Percentiles rank a stretch among this genome's conserved stretches.
phyloP scores from a whole-genome alignment of 2,113 vertebrate species.

The Siniperca knerii region DNA sequence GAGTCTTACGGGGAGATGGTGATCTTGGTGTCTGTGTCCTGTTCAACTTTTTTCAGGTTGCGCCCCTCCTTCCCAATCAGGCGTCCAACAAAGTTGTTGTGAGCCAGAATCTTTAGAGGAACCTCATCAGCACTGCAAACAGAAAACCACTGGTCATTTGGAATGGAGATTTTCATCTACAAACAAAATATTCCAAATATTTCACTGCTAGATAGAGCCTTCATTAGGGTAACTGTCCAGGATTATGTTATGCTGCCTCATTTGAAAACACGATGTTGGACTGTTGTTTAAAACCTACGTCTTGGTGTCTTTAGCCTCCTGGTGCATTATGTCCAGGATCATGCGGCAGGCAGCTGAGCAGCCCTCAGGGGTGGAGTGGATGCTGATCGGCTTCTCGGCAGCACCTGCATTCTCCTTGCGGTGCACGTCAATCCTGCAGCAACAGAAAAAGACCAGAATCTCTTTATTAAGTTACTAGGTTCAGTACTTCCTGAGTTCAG shows the following conservation, averaged over 20 bases:
- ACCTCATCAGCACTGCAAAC: conserved; percentile 91
- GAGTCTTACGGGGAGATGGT: conserved; percentile 94
- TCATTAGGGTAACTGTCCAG: not conserved
- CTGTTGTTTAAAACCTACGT: conserved; percentile 83
- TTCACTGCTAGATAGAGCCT: not conserved
- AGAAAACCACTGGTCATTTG: not conserved
- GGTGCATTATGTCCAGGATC: conserved; percentile 98
- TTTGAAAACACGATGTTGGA: not conserved
- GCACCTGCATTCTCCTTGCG: conserved; percentile 95
- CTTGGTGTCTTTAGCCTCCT: conserved; percentile 98
- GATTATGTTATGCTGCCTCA: too few relatives aligned
- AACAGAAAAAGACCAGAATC: not conserved
- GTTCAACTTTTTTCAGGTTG: conserved; percentile 96
- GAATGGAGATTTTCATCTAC: too few relatives aligned
- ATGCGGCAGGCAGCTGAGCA: conserved; percentile 94
- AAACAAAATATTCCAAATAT: not conserved
- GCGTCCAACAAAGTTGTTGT: conserved; percentile 97
- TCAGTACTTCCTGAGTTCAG: not conserved
- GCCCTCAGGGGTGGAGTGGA: conserved; percentile 95
- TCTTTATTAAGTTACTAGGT: not conserved
- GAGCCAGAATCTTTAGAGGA: conserved; percentile 95
- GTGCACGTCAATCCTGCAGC: conserved; percentile 92
- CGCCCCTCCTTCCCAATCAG: conserved; percentile 96
- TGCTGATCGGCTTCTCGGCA: conserved; percentile 95
- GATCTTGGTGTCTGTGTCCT: conserved; percentile 97